These are phyloP conservation scores for Cryptocheilus praepositus DNA, from an alignment of 2,888 invertebrate genomes.

Conservation along the genomic window DNA sequence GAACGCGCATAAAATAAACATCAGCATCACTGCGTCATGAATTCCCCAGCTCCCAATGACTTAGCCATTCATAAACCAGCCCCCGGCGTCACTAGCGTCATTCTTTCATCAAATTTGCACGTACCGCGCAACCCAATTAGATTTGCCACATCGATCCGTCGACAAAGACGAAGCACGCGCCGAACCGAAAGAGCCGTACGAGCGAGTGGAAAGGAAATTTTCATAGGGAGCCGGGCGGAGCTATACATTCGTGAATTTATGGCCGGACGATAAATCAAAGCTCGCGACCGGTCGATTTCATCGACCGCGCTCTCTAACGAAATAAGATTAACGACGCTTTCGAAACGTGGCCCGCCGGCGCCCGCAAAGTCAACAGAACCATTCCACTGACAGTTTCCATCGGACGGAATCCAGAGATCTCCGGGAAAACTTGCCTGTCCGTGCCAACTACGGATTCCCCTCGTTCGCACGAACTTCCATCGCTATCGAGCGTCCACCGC, in stretches of 20 bases:
- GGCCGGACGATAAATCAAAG: constrained; percentile 43
- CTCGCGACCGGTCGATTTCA: constrained; percentile 32
- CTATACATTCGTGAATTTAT: neutral
- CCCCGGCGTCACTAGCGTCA: neutral
- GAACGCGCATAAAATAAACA: no score
- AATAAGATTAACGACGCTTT: constrained; percentile 47
- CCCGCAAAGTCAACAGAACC: constrained; percentile 40
- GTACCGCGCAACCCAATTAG: neutral
- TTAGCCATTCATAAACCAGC: neutral
- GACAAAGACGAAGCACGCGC: neutral
- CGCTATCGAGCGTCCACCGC: neutral
- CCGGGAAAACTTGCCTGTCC: constrained; percentile 24
- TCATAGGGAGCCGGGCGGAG: no score
- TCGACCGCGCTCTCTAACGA: constrained; percentile 33
- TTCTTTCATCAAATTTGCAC: neutral
- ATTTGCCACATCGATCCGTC: neutral
- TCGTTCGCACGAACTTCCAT: constrained; percentile 28
- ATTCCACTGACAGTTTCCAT: constrained; percentile 39
- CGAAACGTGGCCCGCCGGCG: constrained; percentile 14
- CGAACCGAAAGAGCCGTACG: neutral
- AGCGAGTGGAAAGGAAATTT: neutral
- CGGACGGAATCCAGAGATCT: constrained; percentile 16
- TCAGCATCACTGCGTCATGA: no score
- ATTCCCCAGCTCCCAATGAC: neutral
- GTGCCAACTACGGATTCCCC: constrained; percentile 19